phyloP scores from a whole-genome alignment of 2,888 invertebrate species.

The Maniola hyperantus region DNA sequence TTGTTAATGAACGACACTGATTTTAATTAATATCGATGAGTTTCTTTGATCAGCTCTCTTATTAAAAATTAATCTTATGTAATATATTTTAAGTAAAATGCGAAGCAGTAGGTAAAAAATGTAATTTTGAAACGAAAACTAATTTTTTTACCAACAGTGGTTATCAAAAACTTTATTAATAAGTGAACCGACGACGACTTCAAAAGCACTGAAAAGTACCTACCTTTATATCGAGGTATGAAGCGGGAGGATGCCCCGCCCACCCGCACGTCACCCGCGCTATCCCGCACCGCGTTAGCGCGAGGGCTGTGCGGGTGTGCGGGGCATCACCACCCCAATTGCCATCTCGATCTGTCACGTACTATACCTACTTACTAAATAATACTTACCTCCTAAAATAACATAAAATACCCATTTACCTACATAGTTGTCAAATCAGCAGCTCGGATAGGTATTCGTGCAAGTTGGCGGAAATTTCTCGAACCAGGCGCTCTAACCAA shows the following conservation, averaged over 20 bases:
- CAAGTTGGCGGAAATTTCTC: slow-evolving; percentile 32
- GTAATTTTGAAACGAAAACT: neutral
- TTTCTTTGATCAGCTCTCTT: slow-evolving; percentile 29
- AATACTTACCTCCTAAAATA: neutral
- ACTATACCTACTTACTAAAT: too few relatives aligned
- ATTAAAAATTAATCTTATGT: slow-evolving; percentile 27
- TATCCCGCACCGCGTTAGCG: too few relatives aligned
- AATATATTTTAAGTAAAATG: neutral
- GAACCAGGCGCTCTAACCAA: slow-evolving; percentile 56
- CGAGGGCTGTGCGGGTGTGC: too few relatives aligned
- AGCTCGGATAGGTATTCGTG: slow-evolving; percentile 24
- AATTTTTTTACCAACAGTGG: too few relatives aligned
- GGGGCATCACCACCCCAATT: too few relatives aligned
- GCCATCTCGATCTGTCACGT: too few relatives aligned
- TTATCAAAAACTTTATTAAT: too few relatives aligned
- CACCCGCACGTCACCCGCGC: too few relatives aligned
- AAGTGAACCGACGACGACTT: too few relatives aligned
- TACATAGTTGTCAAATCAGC: slow-evolving; percentile 23
- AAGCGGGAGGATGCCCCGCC: too few relatives aligned
- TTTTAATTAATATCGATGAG: slow-evolving; percentile 39
- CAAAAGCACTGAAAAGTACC: too few relatives aligned
- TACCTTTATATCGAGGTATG: too few relatives aligned
- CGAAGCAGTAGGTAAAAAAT: neutral
- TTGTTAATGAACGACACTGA: slow-evolving; percentile 40
- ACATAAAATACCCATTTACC: slow-evolving; percentile 11